phyloP scores from a whole-genome alignment of 1,140 invertebrate species.

The Trichonephila clavipes region DNA sequence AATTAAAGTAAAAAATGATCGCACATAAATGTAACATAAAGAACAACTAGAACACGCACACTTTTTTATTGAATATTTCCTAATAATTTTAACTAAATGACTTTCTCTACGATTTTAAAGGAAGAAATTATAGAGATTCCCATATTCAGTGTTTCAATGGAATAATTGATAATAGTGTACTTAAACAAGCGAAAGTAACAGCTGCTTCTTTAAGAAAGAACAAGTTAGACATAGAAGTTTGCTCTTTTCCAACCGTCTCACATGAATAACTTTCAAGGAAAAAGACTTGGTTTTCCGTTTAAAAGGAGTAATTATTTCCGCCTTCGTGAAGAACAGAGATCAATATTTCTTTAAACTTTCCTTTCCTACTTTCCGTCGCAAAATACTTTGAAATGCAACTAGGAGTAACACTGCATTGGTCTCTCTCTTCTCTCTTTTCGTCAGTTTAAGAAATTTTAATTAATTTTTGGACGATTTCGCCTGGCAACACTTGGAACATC shows the following conservation, averaged over 20 bases:
- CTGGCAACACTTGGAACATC: background rate
- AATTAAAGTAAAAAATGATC: background rate
- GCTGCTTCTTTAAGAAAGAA: background rate
- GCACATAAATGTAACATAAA: background rate
- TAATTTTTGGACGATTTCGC: background rate
- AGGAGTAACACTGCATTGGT: background rate
- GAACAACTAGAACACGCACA: background rate
- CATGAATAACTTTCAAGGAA: background rate
- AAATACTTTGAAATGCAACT: background rate
- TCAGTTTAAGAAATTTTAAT: background rate
- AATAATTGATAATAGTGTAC: background rate
- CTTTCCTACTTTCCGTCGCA: background rate
- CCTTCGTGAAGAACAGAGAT: background rate
- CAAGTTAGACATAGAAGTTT: background rate
- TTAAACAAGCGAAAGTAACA: background rate
- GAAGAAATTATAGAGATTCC: background rate
- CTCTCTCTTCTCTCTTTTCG: background rate
- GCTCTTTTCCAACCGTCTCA: background rate
- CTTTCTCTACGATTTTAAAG: background rate
- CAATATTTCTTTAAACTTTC: background rate
- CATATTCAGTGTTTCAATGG: background rate
- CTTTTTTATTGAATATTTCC: background rate
- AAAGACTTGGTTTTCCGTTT: background rate
- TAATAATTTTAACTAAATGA: background rate
- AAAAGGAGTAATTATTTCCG: constrained; percentile 6